phyloP scores from a whole-genome alignment of 2,888 invertebrate species.

The Syrphus vitripennis region DNA sequence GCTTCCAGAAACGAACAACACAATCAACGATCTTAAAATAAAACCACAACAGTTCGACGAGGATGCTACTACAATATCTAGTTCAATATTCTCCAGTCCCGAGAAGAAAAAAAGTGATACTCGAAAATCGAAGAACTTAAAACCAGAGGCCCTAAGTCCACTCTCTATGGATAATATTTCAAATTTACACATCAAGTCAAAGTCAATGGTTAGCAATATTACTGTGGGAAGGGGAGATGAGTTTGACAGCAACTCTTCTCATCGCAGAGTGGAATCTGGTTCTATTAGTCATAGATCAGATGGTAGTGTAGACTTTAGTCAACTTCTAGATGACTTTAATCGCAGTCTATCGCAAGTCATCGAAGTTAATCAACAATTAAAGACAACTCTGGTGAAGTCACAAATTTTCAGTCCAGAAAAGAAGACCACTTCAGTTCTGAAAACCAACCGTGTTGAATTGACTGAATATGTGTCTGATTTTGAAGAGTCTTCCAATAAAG shows the following conservation, averaged over 20 bases:
- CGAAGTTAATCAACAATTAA: conserved; percentile 76
- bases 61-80: conserved; percentile 75
- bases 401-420: conserved; percentile 72
- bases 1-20: conserved; percentile 73
- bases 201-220: conserved; percentile 29
- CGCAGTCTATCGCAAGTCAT: conserved; percentile 77
- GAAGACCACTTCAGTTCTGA: not conserved
- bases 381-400: conserved; percentile 74
- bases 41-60: conserved; percentile 59
- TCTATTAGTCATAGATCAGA: conserved; percentile 33
- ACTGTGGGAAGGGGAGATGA: conserved; percentile 46
- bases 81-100: conserved; percentile 75
- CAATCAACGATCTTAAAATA: not conserved
- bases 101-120: conserved; percentile 68
- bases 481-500: conserved; percentile 51
- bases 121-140: not conserved
- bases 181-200: conserved; percentile 72
- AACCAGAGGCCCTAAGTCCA: conserved; percentile 72
- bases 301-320: conserved; percentile 72
- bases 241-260: not conserved
- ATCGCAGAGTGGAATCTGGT: not conserved
- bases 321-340: conserved; percentile 77
- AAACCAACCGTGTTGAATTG: conserved; percentile 20
- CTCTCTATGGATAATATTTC: conserved; percentile 74
- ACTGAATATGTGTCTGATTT: conserved; percentile 59